A percentile compares a stretch with the other conserved stretches of the same genome.
These are phyloP conservation scores for Eilema griseolum DNA, from an alignment of 2,888 invertebrate genomes.

Conservation along the genomic window DNA sequence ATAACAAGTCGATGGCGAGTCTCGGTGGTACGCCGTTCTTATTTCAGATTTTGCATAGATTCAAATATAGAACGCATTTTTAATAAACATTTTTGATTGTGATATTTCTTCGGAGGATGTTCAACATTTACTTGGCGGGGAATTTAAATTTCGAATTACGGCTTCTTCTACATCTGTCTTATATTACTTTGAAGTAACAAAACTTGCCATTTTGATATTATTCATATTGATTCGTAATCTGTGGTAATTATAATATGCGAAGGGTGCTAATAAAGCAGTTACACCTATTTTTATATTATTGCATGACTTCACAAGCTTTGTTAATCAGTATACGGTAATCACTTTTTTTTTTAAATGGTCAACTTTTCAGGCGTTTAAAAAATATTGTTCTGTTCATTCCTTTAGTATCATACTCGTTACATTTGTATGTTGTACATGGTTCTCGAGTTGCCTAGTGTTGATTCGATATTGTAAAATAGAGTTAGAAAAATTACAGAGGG, in stretches of 20 bases:
- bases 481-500: neutral
- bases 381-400: too few species aligned
- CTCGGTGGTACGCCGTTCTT: slow-evolving; percentile 73
- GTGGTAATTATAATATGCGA: too few species aligned
- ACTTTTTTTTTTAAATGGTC: neutral
- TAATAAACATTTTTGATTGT: slow-evolving; percentile 35
- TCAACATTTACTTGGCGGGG: neutral
- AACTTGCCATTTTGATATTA: neutral
- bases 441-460: neutral
- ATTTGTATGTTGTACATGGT: too few species aligned
- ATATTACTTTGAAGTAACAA: too few species aligned
- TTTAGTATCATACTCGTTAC: too few species aligned
- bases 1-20: slow-evolving; percentile 86
- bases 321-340: neutral
- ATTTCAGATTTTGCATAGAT: slow-evolving; percentile 79
- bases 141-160: slow-evolving; percentile 14
- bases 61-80: slow-evolving; percentile 66
- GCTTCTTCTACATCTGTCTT: neutral
- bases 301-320: neutral
- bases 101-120: neutral
- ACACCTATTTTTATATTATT: too few species aligned
- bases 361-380: neutral
- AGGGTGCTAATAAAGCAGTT: too few species aligned
- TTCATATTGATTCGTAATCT: neutral
- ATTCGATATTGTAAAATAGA: neutral